These are phyloP conservation scores for Grapholita molesta DNA, from an alignment of 1,140 invertebrate species.

Conservation along the genomic window DNA sequence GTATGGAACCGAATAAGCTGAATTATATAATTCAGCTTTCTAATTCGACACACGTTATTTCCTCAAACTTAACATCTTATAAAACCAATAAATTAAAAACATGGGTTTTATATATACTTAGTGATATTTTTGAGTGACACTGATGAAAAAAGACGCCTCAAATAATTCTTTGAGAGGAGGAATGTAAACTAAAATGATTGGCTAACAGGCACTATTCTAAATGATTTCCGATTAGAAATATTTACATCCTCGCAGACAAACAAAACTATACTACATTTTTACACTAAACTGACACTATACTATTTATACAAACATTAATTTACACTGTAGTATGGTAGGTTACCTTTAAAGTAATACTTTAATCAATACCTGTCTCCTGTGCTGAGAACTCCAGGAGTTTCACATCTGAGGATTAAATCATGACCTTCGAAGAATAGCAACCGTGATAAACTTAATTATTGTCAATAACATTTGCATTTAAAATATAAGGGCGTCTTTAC, in stretches of 20 bases:
- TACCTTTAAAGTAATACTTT: conserved; percentile 52
- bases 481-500: too few relatives aligned
- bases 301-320: conserved; percentile 27
- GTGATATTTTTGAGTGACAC: background rate
- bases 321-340: conserved; percentile 35
- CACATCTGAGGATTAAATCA: background rate
- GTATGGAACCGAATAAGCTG: too few relatives aligned
- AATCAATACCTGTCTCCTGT: conserved; percentile 35
- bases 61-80: too few relatives aligned
- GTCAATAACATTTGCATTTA: conserved; percentile 32
- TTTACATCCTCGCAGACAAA: background rate
- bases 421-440: background rate
- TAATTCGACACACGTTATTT: too few relatives aligned
- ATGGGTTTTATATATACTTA: too few relatives aligned
- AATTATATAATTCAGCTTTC: too few relatives aligned
- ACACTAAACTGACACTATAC: conserved; percentile 23
- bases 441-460: conserved; percentile 34
- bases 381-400: background rate
- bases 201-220: background rate
- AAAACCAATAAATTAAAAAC: too few relatives aligned
- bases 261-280: conserved; percentile 15
- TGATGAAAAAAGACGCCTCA: conserved; percentile 2
- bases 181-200: conserved; percentile 22
- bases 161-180: conserved; percentile 12
- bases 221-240: background rate